Evolutionary conservation across 2,113 vertebrate genomes (phyloP).

Genomic region (Tachysurus vachellii): DNA sequence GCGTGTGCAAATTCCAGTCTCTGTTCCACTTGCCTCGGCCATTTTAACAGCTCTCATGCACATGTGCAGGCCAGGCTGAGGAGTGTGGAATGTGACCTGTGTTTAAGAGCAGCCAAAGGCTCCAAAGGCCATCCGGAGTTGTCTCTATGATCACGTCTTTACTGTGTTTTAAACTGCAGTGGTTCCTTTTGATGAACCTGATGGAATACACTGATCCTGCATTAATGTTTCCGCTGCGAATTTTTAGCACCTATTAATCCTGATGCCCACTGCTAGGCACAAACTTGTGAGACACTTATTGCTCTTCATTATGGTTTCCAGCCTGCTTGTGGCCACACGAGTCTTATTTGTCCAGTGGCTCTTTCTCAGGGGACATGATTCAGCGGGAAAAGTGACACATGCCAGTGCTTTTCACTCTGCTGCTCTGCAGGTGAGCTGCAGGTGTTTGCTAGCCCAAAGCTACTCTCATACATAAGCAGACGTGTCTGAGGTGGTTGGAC

Average conservation of each 20-base stretch:
- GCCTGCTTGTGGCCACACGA: not conserved
- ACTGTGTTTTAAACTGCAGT: conserved; percentile 29
- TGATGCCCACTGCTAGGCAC: not conserved
- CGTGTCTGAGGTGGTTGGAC: conserved; percentile 55
- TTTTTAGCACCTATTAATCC: not conserved
- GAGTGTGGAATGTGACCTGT: conserved; percentile 34
- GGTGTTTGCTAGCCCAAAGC: conserved; percentile 54
- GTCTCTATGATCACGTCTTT: conserved; percentile 14
- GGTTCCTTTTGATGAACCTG: not conserved
- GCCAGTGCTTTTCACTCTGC: not conserved
- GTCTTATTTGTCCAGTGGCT: not conserved
- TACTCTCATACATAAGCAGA: conserved; percentile 51
- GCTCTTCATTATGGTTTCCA: not conserved
- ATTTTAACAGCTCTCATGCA: conserved; percentile 33
- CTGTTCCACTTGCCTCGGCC: not conserved
- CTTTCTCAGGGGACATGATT: not conserved
- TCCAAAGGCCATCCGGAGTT: conserved; percentile 5
- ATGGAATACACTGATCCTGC: conserved; percentile 22
- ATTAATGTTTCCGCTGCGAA: not conserved
- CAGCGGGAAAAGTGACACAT: not conserved
- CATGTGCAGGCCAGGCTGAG: conserved; percentile 25
- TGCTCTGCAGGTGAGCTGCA: conserved; percentile 35
- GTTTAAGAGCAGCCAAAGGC: conserved; percentile 43
- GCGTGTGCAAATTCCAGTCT: conserved; percentile 21
- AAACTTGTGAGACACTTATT: not conserved